Percentiles rank a stretch among this genome's conserved stretches.
Conservation (phyloP, 2,797 vertebrate genomes). For the Phalanger gymnotis region DNA sequence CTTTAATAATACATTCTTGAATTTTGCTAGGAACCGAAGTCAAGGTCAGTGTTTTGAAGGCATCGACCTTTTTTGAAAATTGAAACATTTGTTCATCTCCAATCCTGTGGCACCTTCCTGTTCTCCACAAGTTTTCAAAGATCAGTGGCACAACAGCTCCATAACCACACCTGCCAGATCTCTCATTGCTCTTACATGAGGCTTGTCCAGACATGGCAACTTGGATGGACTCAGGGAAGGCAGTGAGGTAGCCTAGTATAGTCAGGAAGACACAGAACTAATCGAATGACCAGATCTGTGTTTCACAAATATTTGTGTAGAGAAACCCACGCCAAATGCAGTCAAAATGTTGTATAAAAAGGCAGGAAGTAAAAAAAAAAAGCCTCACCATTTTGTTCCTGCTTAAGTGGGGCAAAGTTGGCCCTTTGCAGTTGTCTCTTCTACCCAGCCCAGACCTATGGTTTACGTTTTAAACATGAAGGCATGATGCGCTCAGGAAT, state of each 20-base stretch:
- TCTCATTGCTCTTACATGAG: background rate
- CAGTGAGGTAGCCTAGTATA: background rate
- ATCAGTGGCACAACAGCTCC: background rate
- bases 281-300: background rate
- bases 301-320: background rate
- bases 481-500: background rate
- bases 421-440: background rate
- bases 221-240: background rate
- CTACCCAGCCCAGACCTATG: background rate
- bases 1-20: background rate
- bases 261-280: background rate
- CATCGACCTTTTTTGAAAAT: background rate
- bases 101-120: background rate
- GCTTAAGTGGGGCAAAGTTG: background rate
- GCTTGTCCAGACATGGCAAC: background rate
- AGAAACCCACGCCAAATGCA: background rate
- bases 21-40: background rate
- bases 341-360: background rate
- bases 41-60: background rate
- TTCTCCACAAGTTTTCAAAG: background rate
- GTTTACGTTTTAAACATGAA: background rate
- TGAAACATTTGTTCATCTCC: background rate
- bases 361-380: background rate
- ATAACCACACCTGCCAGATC: background rate
- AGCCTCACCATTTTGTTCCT: background rate